Conservation (phyloP, 2,797 vertebrate species). For the Buceros bicornis region DNA sequence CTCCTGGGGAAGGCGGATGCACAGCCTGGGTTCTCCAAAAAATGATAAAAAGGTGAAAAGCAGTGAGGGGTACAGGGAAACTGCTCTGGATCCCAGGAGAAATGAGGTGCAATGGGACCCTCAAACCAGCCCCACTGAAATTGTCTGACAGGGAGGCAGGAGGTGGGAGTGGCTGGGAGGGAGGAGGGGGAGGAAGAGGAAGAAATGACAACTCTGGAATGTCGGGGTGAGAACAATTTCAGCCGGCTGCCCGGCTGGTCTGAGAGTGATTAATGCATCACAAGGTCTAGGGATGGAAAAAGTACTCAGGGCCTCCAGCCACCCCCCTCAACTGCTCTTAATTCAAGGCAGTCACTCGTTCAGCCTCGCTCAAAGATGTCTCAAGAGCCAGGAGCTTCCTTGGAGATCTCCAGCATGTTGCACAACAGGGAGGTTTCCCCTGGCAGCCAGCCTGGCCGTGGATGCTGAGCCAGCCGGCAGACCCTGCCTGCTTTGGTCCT, state of each 20-base stretch:
- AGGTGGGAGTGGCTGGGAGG: not conserved
- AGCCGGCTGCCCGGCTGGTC: slow-evolving; percentile 15
- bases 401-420: slow-evolving; percentile 17
- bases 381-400: slow-evolving; percentile 53
- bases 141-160: not conserved
- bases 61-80: not conserved
- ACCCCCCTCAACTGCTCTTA: not conserved
- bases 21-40: not conserved
- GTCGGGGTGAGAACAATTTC: slow-evolving; percentile 11
- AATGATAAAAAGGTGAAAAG: not conserved
- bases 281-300: slow-evolving; percentile 57
- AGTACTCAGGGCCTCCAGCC: slow-evolving; percentile 24
- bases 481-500: slow-evolving; percentile 3
- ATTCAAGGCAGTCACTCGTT: slow-evolving; percentile 38
- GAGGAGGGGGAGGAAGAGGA: not conserved
- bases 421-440: slow-evolving; percentile 56
- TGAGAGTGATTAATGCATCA: slow-evolving; percentile 57
- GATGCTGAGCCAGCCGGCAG: not conserved
- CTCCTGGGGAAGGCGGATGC: not conserved
- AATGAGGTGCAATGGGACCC: not conserved
- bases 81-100: not conserved
- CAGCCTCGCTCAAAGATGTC: slow-evolving; percentile 29
- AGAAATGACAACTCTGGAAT: slow-evolving; percentile 19
- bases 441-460: not conserved
- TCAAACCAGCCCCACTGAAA: not conserved